Evolutionary conservation across 2,888 invertebrate species (phyloP), one percentile per base, ranked within the genome.

Genomic region (Pristionchus japonicus): DNA sequence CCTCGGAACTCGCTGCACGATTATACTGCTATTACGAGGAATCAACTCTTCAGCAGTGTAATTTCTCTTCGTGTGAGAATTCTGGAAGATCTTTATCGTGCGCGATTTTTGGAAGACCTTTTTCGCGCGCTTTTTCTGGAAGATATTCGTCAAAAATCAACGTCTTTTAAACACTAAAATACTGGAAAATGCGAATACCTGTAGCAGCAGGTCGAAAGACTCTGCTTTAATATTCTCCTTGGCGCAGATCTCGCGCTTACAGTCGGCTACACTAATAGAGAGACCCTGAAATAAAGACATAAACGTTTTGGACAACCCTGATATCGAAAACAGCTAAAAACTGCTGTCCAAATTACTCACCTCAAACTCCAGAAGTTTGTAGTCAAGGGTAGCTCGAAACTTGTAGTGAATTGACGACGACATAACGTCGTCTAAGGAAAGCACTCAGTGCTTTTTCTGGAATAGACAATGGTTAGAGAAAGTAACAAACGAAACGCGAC

Each of bases 21-120:
- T 97, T 61, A 99, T 96, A 43, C 98, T 98, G 88, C 99, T 97
- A 95, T 99, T 99, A 96, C 99, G 98, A 49, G 98, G 98, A 94
- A 99, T 98, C 91, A 99, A 96, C 82, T 97, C 96, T 94, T 98
- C 98, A 95, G 98, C 97, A 83, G 96, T 96, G 95, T 99, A 99
- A 93, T 97, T 98, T 27, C 93, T 91, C 89, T 93, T 94, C 17
- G 94, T 94, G 88, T 94, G 93, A 87, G 95, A 95, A 98, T 98
- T 98, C 90, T 92, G 47, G 89, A 89, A 70, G 23, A n/a, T n/a
- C n/a, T n/a, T n/a, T n/a, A n/a, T n/a, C n/a, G n/a, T n/a, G n/a
- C n/a, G n/a, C n/a, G n/a, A n/a, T n/a, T n/a, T n/a, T n/a, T n/a
- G n/a, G n/a, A n/a, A n/a, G n/a, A n/a, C n/a, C n/a, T n/a, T n/a